These are phyloP conservation scores for Xenopus laevis DNA, from an alignment of 2,113 vertebrate species.

Conservation along the genomic window DNA sequence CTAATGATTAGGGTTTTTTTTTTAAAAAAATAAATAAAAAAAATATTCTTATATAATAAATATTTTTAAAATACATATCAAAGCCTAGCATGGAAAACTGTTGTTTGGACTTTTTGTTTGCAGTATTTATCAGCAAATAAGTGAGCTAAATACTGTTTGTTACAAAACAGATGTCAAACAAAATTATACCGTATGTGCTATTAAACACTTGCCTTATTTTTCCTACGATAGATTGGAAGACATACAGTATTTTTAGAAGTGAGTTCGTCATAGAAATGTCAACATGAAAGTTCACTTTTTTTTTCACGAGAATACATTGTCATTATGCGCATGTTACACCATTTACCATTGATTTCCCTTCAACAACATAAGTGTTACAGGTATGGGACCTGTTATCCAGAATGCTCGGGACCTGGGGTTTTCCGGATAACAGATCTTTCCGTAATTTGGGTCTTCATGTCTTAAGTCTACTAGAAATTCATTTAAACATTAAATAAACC, in stretches of 20 bases:
- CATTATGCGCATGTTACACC: no score
- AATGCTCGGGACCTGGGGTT: no score
- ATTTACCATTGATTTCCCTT: no score
- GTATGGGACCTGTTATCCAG: no score
- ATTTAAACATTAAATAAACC: no score
- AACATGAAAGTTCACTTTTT: slow-evolving; percentile 60
- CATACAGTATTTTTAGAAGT: slow-evolving; percentile 63
- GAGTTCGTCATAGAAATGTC: slow-evolving; percentile 65
- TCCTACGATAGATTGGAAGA: slow-evolving; percentile 64
- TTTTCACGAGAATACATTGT: slow-evolving; percentile 15
- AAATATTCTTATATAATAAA: no score
- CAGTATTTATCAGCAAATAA: slow-evolving; percentile 78
- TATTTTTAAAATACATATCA: background rate
- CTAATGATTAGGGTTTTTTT: no score
- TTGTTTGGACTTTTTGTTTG: slow-evolving; percentile 77
- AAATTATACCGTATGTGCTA: slow-evolving; percentile 84
- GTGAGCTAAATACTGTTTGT: slow-evolving; percentile 85
- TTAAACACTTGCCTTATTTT: slow-evolving; percentile 73
- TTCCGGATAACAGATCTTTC: no score
- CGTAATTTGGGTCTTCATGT: no score
- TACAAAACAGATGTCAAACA: slow-evolving; percentile 84
- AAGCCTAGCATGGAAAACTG: slow-evolving; percentile 59
- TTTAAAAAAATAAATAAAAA: no score
- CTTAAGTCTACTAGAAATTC: no score
- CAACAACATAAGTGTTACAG: no score